Conservation (phyloP, 2,797 vertebrate species). For the Neostethus bicornis region DNA sequence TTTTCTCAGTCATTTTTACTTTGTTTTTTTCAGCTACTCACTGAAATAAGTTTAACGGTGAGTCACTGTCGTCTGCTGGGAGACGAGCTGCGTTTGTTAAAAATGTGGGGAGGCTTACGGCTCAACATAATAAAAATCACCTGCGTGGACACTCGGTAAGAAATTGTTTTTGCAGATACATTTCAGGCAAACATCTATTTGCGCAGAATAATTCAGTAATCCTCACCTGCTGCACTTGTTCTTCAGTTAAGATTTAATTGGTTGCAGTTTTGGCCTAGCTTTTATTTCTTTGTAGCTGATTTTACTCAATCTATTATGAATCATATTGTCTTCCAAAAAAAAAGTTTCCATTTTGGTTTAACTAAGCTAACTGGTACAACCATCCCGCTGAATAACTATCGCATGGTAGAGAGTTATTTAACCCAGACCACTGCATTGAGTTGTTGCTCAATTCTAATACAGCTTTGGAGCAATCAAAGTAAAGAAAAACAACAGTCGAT, state of each 20-base stretch:
- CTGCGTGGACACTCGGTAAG: slow-evolving; percentile 73
- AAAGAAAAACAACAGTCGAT: no score
- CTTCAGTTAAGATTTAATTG: no score
- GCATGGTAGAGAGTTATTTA: no score
- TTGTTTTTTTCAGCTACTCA: slow-evolving; percentile 70
- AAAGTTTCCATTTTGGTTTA: no score
- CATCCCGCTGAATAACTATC: no score
- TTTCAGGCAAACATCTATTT: not conserved
- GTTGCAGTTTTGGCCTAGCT: not conserved
- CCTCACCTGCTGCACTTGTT: not conserved
- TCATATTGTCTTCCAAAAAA: no score
- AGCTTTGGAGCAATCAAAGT: no score
- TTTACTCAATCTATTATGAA: no score
- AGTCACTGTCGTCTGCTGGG: slow-evolving; percentile 77
- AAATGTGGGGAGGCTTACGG: slow-evolving; percentile 73
- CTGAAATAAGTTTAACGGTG: slow-evolving; percentile 75
- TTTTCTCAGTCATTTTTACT: not conserved
- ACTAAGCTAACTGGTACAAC: no score
- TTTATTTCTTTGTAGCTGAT: no score
- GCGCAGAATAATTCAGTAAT: not conserved
- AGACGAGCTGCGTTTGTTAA: slow-evolving; percentile 77
- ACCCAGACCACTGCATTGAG: no score
- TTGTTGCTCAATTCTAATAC: no score
- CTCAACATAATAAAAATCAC: slow-evolving; percentile 72
- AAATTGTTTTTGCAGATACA: not conserved